Base-by-base conservation (phyloP, 2,113 vertebrate genomes). In the Hypocryptadius cinnamomeus region DNA sequence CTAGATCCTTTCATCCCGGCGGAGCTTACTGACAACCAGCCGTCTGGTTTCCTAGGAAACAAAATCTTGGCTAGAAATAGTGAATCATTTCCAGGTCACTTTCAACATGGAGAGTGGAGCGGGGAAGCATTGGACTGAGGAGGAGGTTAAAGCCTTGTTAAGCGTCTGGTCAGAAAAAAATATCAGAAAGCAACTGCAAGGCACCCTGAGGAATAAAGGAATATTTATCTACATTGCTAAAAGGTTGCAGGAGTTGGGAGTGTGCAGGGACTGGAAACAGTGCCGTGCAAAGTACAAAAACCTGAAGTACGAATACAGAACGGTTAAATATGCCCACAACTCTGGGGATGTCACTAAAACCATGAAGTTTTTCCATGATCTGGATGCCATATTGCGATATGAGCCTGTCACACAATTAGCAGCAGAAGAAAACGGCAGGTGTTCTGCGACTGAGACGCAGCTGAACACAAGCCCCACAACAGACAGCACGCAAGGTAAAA, bases 1-100 rank as follows among this genome's bases (percentile, higher is more conserved):
- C 97, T 97, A 98, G 98, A 98, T 97, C 98, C 97, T 98, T 97
- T 98, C 96, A 95, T 96, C 97, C 97, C 97, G 64, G 95, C 95
- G 96, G 97, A 97, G 97, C 98, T 98, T 97, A 96, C 95, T 98
- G 98, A 98, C 98, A 98, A 98, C 97, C 98, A 99, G 98, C 97
- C 98, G 97, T 97, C 98, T 98, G 98, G 99, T 99, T 99, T 98
- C 99, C 98, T 98, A 98, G 98, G 99, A 98, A 99, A 99, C 98
- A 96, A 97, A 98, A 97, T 97, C 98, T 98, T 97, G 97, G 98
- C 98, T 98, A 98, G 98, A 98, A 98, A 98, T 97, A 98, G 97
- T 96, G 97, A 98, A 98, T 98, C 98, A 98, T 98, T 98, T 99
- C 98, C 98, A 98, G 98, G 98, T 99, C 98, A 98, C 97, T 98